Base-by-base conservation (phyloP, 2,113 vertebrate genomes). In the Beaufortia kweichowensis region DNA sequence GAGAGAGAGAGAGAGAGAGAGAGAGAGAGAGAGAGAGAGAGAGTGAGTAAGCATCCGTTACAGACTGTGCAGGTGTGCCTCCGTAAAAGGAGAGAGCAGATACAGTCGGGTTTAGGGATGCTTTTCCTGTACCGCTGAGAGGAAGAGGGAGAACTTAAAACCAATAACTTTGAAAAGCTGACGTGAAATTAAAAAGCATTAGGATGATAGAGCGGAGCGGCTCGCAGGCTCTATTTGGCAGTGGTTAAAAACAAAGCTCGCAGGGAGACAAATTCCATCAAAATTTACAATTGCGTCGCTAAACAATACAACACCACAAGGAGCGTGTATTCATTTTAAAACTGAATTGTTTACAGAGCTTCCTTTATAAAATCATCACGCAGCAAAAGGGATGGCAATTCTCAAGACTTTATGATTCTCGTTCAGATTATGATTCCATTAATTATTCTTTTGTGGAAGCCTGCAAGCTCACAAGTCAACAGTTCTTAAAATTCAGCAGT, bases 1-100 rank as follows among this genome's bases (percentile, higher is more conserved):
- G 31, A 62, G 57, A n/a, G n/a, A n/a, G 68, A 78, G 70, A 63
- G 62, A 62, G 50, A 41, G 26, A n/a, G 74, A 55, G 28, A 33
- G 39, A 43, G 50, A 6, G 60, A 2, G 50, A 60, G 50, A 5
- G 3, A 65, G 56, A 41, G 50, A 62, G 62, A 21, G 29, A 28
- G 57, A 17, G 14, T 46, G 31, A 62, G 57, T 50, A 17, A 46
- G 43, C 43, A 46, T 46, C 43, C 43, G 60, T 73, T 57, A 33
- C 39, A 67, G 33, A 77, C 69, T 39, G 67, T 26, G 41, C 33
- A 66, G 64, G 61, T 84, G 69, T 60, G 78, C 61, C 57, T 64
- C 77, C 64, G 62, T 80, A 46, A 82, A 78, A 78, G 70, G 64
- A 81, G 39, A 21, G 6, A 23, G 69, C 56, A 61, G 69, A 60